Percentiles rank a stretch among this genome's conserved stretches.
phyloP scores from a whole-genome alignment of 1,140 invertebrate genomes.

The Lamellibrachia luymesi region DNA sequence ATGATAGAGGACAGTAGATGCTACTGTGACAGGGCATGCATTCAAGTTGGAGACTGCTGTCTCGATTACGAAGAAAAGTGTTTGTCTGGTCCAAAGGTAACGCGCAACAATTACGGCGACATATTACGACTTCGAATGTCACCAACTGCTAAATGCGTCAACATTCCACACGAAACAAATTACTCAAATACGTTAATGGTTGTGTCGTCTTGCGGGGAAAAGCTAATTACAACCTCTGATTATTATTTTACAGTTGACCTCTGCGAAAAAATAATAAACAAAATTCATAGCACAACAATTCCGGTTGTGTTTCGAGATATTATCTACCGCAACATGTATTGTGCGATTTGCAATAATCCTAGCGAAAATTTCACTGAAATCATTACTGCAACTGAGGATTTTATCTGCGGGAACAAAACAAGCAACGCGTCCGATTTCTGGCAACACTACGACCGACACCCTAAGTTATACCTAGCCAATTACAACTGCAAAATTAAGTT shows the following conservation, averaged over 20 bases:
- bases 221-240: not conserved
- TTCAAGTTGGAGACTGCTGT: not conserved
- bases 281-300: not conserved
- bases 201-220: not conserved
- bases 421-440: not conserved
- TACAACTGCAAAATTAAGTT: not conserved
- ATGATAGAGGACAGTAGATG: not conserved
- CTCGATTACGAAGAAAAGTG: not conserved
- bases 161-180: not conserved
- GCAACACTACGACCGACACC: not conserved
- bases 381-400: not conserved
- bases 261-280: not conserved
- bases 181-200: not conserved
- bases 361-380: not conserved
- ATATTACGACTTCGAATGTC: not conserved
- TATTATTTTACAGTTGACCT: not conserved
- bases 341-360: not conserved
- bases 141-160: not conserved
- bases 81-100: not conserved
- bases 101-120: not conserved
- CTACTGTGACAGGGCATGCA: slow-evolving; percentile 7
- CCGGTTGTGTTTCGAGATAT: not conserved
- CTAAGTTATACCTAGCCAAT: not conserved
- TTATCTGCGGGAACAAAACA: not conserved
- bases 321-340: not conserved